Base-by-base conservation (phyloP, 2,888 invertebrate species). In the Xylota segnis region DNA sequence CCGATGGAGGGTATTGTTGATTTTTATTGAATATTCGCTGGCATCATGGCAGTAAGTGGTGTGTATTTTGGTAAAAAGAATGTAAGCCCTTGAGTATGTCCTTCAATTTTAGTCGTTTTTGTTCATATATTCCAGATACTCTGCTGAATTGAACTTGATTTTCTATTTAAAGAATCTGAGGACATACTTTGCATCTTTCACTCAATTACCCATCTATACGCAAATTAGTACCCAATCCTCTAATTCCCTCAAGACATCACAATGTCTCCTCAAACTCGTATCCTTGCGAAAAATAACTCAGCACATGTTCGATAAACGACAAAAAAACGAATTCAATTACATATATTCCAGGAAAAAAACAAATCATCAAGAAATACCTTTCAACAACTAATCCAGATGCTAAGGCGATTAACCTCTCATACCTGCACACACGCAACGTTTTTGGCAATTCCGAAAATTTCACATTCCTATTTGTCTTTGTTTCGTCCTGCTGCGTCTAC, bases 361-460 rank as follows among this genome's bases (percentile, higher is more conserved):
- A 23, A 32, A 52, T 32, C 9, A 40, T n/a, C 4, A 77, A 10
- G 23, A 56, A 47, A 54, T 40, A 37, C 52, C 65, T 68, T 71
- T 72, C 68, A 78, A 74, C 47, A 84, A 79, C 74, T 84, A 70
- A 79, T 79, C 78, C 74, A 70, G 61, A 58, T 50, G 58, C 34
- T 70, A 84, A 84, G 83, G 34, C 78, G 83, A 84, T 84, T 84
- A 84, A 52, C 52, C 52, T 65, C 56, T 29, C 74, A 78, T 70
- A 68, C 72, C 63, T 54, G 4, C 18, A 59, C 18, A 59, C 18
- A 45, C 56, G 66, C 23, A 71, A 45, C 50, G 58, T 61, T 54
- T 66, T 71, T 82, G 18, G 68, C 56, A 63, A 66, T 82, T 45
- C 4, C n/a, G n/a, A 4, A 76, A 66, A 66, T 50, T 76, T 76